Evolutionary conservation across 2,888 invertebrate species (phyloP), one percentile per base, ranked within the genome.

Genomic region (Ditula angustiorana): DNA sequence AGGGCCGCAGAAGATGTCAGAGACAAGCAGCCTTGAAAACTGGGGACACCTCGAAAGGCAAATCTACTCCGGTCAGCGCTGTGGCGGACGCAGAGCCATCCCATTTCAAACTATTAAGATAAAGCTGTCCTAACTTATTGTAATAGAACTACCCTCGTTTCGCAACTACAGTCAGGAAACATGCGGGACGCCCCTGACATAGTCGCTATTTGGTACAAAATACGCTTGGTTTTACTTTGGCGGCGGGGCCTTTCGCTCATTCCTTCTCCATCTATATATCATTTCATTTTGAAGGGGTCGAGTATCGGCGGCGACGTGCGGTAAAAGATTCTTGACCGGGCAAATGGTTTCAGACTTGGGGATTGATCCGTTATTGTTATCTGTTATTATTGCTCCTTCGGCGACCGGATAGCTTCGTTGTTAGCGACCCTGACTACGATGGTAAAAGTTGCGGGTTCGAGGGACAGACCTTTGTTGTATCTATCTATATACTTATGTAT

Each of bases 71-170:
- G 41, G 41, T 41, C 19, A 19, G 41, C 19, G 33, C 19, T 41
- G 41, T 19, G 41, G 41, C 19, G 10, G 41, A 41, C 19, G 41
- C 8, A 11, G 19, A 2, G 19, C 19, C 41, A 16, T 41, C 19
- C 19, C 41, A 41, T 41, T 41, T 50, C 50, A 50, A 50, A 50
- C 19, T 28, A 50, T 11, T 30, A 28, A 50, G 50, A 50, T 50
- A 30, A 30, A 50, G 21, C 30, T 19, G 50, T 11, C 46, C 5
- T 19, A 50, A 21, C 19, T 28, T 30, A 24, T 13, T 33, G 33
- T 49, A 58, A 35, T 35, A 35, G 16, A 49, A 41, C 50, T 16
- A 50, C 50, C 50, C 60, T 37, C 41, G 60, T 50, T 58, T 41
- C 59, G 37, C 13, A 16, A 24, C 37, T 50, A n/a, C n/a, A n/a